Evolutionary conservation across 2,797 vertebrate species (phyloP), one percentile per base, ranked within the genome.

Genomic region (Cyclura pinguis): DNA sequence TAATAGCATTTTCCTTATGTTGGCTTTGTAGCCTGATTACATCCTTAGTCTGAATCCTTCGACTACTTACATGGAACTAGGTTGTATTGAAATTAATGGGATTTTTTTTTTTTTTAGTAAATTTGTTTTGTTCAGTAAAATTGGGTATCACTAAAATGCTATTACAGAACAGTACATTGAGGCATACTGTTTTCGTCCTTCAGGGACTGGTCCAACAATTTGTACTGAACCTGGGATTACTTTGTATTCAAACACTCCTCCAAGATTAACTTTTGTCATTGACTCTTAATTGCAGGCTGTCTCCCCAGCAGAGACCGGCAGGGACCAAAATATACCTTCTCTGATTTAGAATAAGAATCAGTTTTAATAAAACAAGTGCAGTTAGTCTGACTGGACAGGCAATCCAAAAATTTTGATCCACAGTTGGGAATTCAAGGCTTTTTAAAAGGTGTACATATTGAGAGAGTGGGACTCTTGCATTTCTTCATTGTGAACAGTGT

Each of bases 401-500:
- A 86, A 5, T 73, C 47, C 59, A 57, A 67, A 22, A 67, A 24
- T 80, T 47, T 35, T 78, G 50, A 59, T 87, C 35, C 42, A 78
- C 9, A 73, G 29, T 8, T 74, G 13, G 5, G 29, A 8, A 55
- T 67, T 78, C 38, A 29, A 62, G 78, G 29, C 32, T 88, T 72
- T 80, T 62, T 35, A 16, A 42, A 72, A 8, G 42, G 14, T 62
- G 57, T 89, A 62, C 22, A 64, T 84, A 57, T 27, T 57, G 50
- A 67, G 47, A 77, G 64, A 12, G 12, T 77, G 13, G 59, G n/a
- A 9, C 38, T 88, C 20, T 24, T 2, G 29, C 55, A 50, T 72
- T 64, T 90, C 80, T 57, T 38, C 50, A 72, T 76, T 91, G 59
- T 88, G 80, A 80, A 88, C 74, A 88, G 50, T 35, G 38, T 84